Evolutionary conservation across 2,888 invertebrate genomes (phyloP).

Genomic region (Papilio elwesi): DNA sequence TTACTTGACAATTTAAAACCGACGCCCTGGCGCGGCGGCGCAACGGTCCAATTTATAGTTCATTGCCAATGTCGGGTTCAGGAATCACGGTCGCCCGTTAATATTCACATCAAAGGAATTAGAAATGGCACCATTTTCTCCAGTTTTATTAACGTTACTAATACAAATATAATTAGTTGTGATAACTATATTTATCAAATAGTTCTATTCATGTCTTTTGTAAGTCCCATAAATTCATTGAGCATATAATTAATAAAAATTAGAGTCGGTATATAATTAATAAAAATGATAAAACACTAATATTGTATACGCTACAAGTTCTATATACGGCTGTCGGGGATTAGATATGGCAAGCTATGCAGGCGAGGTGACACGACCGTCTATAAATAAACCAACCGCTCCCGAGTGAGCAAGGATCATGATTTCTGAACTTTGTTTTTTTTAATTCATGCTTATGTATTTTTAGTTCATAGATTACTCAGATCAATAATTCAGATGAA

Average conservation of each 20-base stretch:
- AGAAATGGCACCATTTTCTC: background rate
- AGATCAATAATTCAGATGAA: too few relatives aligned
- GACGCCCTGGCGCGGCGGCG: constrained; percentile 22
- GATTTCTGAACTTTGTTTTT: constrained; percentile 54
- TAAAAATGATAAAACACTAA: background rate
- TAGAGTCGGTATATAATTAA: too few relatives aligned
- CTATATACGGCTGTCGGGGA: background rate
- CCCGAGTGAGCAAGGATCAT: constrained; percentile 56
- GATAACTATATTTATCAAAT: too few relatives aligned
- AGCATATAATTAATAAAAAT: too few relatives aligned
- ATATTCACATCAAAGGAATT: background rate
- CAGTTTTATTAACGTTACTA: background rate
- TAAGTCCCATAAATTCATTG: too few relatives aligned
- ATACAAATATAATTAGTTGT: too few relatives aligned
- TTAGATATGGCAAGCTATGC: constrained; percentile 30
- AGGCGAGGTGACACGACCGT: constrained; percentile 54
- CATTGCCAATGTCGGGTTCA: constrained; percentile 38
- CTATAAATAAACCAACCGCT: constrained; percentile 68
- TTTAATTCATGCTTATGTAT: background rate
- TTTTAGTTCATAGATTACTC: too few relatives aligned
- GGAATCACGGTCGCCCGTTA: constrained; percentile 25
- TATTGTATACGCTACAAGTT: background rate
- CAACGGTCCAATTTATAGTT: constrained; percentile 34
- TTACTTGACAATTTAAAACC: constrained; percentile 29
- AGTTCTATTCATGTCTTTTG: too few relatives aligned